Base-by-base conservation (phyloP, 1,140 invertebrate genomes). In the Bradynema listronoti region DNA sequence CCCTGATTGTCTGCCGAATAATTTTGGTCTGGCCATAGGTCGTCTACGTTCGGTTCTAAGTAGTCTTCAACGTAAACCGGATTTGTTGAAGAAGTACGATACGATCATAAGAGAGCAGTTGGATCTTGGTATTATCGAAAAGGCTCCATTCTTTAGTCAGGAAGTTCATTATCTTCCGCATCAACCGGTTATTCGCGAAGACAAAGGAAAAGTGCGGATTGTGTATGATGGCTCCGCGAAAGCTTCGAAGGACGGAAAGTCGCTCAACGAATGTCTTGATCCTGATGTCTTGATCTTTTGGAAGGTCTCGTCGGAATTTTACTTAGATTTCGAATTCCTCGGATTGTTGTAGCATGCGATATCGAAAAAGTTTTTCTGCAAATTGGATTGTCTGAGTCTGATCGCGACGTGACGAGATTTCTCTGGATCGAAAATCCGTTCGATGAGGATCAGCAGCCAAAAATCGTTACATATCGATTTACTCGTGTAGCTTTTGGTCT, bases 401-500 rank as follows among this genome's bases (percentile, higher is more conserved):
- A 60, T 9, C 16, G 58, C 7, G 58, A 60, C 22, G 50, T 29
- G 9, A 27, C 39, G 0, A 16, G 58, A 2, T 60, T 60, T 34
- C 58, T 60, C 1, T 60, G 58, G 58, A 3, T 60, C 0, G 42
- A 62, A 4, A 16, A 60, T 6, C n/a, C 39, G 4, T 24, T 14
- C 7, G 22, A 62, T n/a, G 22, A 24, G 5, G n/a, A 59, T 0
- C 57, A 22, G 14, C 0, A 27, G 19, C 2, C 41, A 53, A 69
- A 65, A 16, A n/a, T 68, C 22, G 14, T 49, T n/a, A 34, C 63
- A 0, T 43, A 24, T 16, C 46, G 65, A 2, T 67, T 68, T n/a
- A 22, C 24, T 4, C 24, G 46, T 5, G 65, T 72, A 22, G 29
- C 60, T 39, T 67, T 67, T 46, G 65, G 65, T 32, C 24, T 67